A percentile compares a stretch with the other conserved stretches of the same genome.
Evolutionary conservation across 2,888 invertebrate species (phyloP).

Genomic region (Clivina fossor): DNA sequence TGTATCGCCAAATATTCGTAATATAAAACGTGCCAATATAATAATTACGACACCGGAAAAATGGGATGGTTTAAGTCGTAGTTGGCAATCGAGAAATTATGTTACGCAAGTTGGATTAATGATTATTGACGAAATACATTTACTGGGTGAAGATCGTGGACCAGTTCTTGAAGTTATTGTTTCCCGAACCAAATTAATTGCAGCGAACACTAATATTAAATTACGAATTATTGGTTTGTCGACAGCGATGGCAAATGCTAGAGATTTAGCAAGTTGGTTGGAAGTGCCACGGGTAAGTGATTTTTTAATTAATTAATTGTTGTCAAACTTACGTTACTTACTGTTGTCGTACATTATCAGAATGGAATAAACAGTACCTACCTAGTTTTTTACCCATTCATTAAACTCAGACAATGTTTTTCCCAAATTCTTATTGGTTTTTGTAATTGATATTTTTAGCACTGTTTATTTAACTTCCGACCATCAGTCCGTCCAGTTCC

Average conservation of each 20-base stretch:
- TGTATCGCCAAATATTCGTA: conserved; percentile 81
- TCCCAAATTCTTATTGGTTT: no score
- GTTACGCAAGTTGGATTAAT: conserved; percentile 89
- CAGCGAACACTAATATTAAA: conserved; percentile 79
- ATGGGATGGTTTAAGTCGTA: conserved; percentile 98
- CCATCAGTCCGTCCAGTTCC: conserved; percentile 98
- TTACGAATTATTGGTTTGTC: conserved; percentile 93
- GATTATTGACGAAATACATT: conserved; percentile 97
- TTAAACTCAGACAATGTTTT: no score
- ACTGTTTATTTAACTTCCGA: conserved; percentile 96
- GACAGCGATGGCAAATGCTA: conserved; percentile 96
- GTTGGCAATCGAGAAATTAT: conserved; percentile 96
- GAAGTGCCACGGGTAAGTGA: no score
- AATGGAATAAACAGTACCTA: no score
- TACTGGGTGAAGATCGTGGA: conserved; percentile 88
- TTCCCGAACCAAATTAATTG: conserved; percentile 94
- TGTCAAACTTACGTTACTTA: no score
- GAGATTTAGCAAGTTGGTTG: conserved; percentile 95
- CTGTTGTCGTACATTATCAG: no score
- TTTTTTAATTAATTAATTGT: no score
- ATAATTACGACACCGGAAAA: conserved; percentile 99
- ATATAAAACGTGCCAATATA: conserved; percentile 82
- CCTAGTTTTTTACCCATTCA: no score
- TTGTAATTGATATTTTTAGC: no score
- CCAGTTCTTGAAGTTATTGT: conserved; percentile 96